A percentile compares a stretch with the other conserved stretches of the same genome.
These are phyloP conservation scores for Paramacrobiotus metropolitanus DNA, from an alignment of 1,140 invertebrate species.

Conservation along the genomic window DNA sequence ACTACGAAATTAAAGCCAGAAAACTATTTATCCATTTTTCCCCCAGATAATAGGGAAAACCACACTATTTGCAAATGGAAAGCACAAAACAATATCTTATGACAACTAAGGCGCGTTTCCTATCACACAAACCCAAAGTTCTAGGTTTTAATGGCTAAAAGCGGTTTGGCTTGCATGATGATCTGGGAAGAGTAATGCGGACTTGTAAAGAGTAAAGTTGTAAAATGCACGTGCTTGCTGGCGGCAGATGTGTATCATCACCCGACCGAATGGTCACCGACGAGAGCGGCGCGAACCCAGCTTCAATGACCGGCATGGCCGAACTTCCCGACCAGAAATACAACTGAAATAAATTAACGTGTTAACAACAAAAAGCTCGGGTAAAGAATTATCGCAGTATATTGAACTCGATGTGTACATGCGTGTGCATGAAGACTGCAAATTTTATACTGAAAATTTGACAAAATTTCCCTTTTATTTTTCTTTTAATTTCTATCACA, in stretches of 20 bases:
- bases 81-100: too few relatives aligned
- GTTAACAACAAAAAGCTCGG: neutral
- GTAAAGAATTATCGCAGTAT: conserved; percentile 7
- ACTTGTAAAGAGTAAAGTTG: conserved; percentile 91
- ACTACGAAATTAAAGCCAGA: too few relatives aligned
- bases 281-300: conserved; percentile 96
- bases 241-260: conserved; percentile 87
- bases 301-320: conserved; percentile 86
- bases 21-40: too few relatives aligned
- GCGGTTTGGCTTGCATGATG: conserved; percentile 75
- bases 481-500: too few relatives aligned
- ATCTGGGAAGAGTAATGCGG: conserved; percentile 86
- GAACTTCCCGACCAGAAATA: conserved; percentile 99
- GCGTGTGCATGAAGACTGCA: too few relatives aligned
- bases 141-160: conserved; percentile 95
- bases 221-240: conserved; percentile 97
- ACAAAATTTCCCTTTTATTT: too few relatives aligned
- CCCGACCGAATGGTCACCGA: conserved; percentile 90
- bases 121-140: conserved; percentile 99
- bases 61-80: too few relatives aligned
- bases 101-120: too few relatives aligned
- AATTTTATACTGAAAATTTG: too few relatives aligned
- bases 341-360: conserved; percentile 34
- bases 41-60: too few relatives aligned
- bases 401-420: conserved; percentile 4